Percentiles rank a stretch among this genome's conserved stretches.
These are phyloP conservation scores for Mus spretus DNA, from an alignment of 2,797 vertebrate genomes.

Conservation along the genomic window DNA sequence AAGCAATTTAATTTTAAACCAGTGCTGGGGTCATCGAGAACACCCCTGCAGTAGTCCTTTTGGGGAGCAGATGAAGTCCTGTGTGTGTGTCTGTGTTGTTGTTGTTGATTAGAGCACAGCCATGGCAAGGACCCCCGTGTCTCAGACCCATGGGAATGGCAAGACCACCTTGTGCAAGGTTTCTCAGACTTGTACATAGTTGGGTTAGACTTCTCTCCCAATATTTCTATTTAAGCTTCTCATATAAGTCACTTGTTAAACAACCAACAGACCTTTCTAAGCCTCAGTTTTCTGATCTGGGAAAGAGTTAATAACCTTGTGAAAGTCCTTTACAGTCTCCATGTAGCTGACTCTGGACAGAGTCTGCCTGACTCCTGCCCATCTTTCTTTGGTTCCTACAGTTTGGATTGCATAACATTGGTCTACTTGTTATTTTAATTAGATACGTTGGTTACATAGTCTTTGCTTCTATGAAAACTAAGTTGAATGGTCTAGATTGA, in stretches of 20 bases:
- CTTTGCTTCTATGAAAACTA: neutral
- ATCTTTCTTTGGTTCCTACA: neutral
- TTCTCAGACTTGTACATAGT: neutral
- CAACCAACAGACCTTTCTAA: conserved; percentile 24
- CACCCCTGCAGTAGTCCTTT: neutral
- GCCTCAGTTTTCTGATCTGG: neutral
- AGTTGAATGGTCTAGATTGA: conserved; percentile 21
- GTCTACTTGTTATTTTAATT: neutral
- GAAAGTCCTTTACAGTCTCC: neutral
- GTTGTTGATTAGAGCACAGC: neutral
- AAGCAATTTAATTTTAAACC: neutral
- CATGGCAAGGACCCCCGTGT: neutral
- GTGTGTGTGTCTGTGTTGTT: too few species aligned
- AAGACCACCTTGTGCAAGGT: neutral
- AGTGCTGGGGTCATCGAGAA: neutral
- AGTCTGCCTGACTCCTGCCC: neutral
- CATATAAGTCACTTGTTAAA: neutral
- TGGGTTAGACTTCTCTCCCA: neutral
- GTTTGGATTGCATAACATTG: neutral
- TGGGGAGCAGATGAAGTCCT: neutral
- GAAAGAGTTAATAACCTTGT: neutral
- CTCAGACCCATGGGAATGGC: neutral
- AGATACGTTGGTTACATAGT: neutral
- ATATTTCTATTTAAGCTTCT: conserved; percentile 15
- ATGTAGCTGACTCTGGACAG: neutral